Evolutionary conservation across 2,888 invertebrate genomes (phyloP).

Genomic region (Entomobrya multifasciata): DNA sequence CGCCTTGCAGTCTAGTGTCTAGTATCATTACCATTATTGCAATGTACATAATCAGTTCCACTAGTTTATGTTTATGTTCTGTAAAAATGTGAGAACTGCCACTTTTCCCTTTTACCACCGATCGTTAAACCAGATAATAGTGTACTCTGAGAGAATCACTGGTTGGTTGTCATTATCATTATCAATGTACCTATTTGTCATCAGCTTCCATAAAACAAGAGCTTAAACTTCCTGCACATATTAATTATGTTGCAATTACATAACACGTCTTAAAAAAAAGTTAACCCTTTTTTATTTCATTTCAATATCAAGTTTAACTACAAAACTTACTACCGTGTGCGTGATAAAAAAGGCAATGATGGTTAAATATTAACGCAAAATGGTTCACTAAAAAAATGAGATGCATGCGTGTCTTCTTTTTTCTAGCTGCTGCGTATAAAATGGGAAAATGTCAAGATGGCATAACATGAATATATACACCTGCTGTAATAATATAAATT

Average conservation of each 20-base stretch:
- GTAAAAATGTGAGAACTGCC: constrained; percentile 32
- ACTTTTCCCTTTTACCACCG: constrained; percentile 38
- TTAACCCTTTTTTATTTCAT: neutral
- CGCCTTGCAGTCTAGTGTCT: neutral
- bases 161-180: neutral
- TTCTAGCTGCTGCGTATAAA: too few species aligned
- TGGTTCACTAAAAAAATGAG: neutral
- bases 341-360: too few species aligned
- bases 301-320: too few species aligned
- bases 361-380: neutral
- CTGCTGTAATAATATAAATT: constrained; percentile 50
- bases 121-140: constrained; percentile 34
- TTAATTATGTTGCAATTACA: constrained; percentile 21
- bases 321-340: neutral
- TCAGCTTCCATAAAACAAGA: constrained; percentile 24
- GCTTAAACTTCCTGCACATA: constrained; percentile 28
- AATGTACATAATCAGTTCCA: neutral
- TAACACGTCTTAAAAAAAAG: neutral
- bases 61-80: neutral
- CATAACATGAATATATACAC: neutral
- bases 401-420: constrained; percentile 5
- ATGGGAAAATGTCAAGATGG: too few species aligned
- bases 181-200: constrained; percentile 41
- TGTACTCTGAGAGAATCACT: neutral
- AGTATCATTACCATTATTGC: neutral